Base-by-base conservation (phyloP, 2,888 invertebrate species). In the Thalpophila matura region DNA sequence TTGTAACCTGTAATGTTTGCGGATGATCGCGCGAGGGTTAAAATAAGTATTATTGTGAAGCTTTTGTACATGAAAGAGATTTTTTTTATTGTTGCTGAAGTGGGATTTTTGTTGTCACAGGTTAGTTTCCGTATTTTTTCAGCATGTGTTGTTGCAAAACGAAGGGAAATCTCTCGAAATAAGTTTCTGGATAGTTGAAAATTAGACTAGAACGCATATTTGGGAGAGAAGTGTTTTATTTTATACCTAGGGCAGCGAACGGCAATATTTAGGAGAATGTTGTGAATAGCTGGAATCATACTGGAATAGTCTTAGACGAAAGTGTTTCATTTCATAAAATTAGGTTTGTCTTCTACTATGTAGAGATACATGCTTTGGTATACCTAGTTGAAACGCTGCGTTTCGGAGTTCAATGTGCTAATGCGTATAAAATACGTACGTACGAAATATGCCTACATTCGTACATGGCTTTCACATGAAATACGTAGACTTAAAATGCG, bases 1-100 rank as follows among this genome's bases (percentile, higher is more conserved):
- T 68, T 65, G 60, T 42, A 45, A 53, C 60, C 33, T 42, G 74
- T 69, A 49, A 59, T 55, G 59, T 64, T 59, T 49, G 63, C 63
- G 51, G 58, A 38, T 72, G 57, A 73, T 55, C 37, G 50, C 54
- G 38, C 35, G 33, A 22, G 31, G 37, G 59, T 53, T 35, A 9
- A 50, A 74, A 62, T 57, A 73, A 57, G 50, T 73, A 47, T 71
- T 54, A 46, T 54, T 31, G 61, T 27, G 50, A 43, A 49, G 31
- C 40, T 42, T 57, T 58, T 38, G 33, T 26, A 46, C 27, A 16
- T 59, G 14, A 45, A 37, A 43, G 9, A 33, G 1, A 18, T 46
- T 65, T 43, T 31, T 29, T 58, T 43, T 31, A 37, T 45, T 63
- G 27, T 16, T 22, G 27, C 7, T 45, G 49, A 45, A 24, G 27